Evolutionary conservation across 2,888 invertebrate species (phyloP), one percentile per base, ranked within the genome.

Genomic region (Thymelicus acteon): DNA sequence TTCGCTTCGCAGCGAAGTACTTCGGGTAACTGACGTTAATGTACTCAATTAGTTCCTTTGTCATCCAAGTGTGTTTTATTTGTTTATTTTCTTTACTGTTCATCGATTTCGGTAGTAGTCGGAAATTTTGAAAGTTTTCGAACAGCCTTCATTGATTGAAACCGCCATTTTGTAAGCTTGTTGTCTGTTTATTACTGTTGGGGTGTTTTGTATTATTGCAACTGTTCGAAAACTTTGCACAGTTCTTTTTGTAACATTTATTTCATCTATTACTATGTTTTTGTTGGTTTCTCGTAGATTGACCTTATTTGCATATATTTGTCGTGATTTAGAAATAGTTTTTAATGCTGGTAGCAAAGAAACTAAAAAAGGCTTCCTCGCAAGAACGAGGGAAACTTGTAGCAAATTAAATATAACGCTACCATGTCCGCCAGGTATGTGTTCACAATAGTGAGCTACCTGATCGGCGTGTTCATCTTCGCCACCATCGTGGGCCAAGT

Each of bases 401-500:
- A 12, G 44, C 19, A 52, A 52, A 52, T 52, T 24, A 12, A 58
- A 39, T 37, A 13, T 47, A 7, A n/a, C 6, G 19, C 12, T 47
- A 44, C 39, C 49, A n/a, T 60, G 57, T 37, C 19, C 49, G 1
- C 40, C 95, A 99, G 99, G 95, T 99, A 98, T 92, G 95, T 98
- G 86, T 99, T 99, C 94, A 99, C 98, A 77, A 99, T 99, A 86
- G 97, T 98, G 85, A 98, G 98, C 93, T 99, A 99, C 94, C 95
- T 99, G 85, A 98, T 99, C 85, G 99, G 98, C 78, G 98, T 99
- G 77, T 99, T 99, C 95, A 98, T 99, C 91, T 99, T 99, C 91
- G 98, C 99, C 71, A 99, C 98, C 67, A 99, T 99, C 85, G 98
- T 99, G 75, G 98, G 99, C 67, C 99, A 99, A 95, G 99, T 99